Base-by-base conservation (phyloP, 2,888 invertebrate species). In the Trypoxylon attenuatum region DNA sequence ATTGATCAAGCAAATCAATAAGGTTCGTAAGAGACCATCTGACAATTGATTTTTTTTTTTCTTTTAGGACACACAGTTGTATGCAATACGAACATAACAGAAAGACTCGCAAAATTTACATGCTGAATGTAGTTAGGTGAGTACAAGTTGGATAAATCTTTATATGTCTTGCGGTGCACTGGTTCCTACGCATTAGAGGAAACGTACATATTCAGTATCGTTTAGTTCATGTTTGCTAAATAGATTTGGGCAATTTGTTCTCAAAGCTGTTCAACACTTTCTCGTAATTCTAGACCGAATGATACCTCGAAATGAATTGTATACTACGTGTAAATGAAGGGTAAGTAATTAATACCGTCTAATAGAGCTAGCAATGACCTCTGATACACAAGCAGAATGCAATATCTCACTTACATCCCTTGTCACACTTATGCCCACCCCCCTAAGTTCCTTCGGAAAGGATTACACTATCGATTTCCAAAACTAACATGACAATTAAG, bases 361-460 rank as follows among this genome's bases (percentile, higher is more conserved):
- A 55, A 21, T 60, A 38, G 46, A 47, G 51, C 47, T 67, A 60
- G 58, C 23, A 55, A 57, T 57, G 57, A 42, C 61, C 56, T 52
- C 43, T 64, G 41, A 47, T 25, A 39, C 38, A 19, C 29, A 53
- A 60, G 38, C 19, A 46, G 54, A 25, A 25, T 62, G 53, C 23
- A 63, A 76, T 73, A 77, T 77, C 77, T 70, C 75, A 72, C 68
- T 77, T 66, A 77, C 75, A 85, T 82, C 81, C 83, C 87, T 87
- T 87, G 86, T 87, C 87, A 87, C 86, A 87, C 86, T 86, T 85
- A 83, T 79, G 79, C 81, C 76, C 68, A 82, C 82, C 82, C 81
- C 79, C 82, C 73, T 71, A 82, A 82, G 80, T 78, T 74, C 76
- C 82, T 77, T 78, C 54, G 61, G 68, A 61, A 71, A 51, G 63